These are phyloP conservation scores for Syrmaticus mikado DNA, from an alignment of 2,113 vertebrate genomes.

Conservation along the genomic window DNA sequence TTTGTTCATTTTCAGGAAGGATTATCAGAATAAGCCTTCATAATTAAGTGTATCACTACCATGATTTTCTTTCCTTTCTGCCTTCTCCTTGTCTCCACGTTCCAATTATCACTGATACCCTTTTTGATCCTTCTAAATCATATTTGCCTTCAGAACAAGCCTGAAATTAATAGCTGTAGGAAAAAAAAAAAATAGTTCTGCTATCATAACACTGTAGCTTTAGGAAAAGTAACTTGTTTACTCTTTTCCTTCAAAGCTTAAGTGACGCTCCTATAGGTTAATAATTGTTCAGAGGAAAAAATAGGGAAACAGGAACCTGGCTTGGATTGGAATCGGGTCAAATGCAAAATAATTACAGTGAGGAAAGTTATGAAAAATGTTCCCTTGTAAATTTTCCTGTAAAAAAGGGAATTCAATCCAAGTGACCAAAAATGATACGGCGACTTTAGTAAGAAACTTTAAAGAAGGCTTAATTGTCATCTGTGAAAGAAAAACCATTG, in stretches of 20 bases:
- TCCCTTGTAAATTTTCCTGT: background rate
- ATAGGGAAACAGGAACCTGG: background rate
- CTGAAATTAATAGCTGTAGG: slow-evolving; percentile 63
- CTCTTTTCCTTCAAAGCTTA: slow-evolving; percentile 26
- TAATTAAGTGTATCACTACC: slow-evolving; percentile 75
- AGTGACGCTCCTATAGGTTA: background rate
- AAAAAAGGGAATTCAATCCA: background rate
- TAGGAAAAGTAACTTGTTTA: slow-evolving; percentile 37
- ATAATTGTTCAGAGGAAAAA: background rate
- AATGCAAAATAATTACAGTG: background rate
- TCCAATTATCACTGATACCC: slow-evolving; percentile 71
- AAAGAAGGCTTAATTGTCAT: slow-evolving; percentile 10
- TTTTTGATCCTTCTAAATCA: slow-evolving; percentile 71
- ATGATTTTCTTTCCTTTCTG: background rate
- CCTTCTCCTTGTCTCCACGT: slow-evolving; percentile 46
- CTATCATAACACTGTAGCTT: background rate
- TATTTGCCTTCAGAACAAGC: slow-evolving; percentile 68
- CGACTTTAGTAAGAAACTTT: background rate
- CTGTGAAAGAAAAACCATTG: background rate
- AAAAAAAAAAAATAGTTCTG: slow-evolving; percentile 21
- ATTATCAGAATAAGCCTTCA: slow-evolving; percentile 67
- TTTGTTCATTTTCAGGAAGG: slow-evolving; percentile 70
- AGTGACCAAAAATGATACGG: background rate
- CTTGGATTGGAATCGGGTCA: background rate
- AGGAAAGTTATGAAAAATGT: slow-evolving; percentile 15